Evolutionary conservation across 2,113 vertebrate species (phyloP), one percentile per base, ranked within the genome.

Genomic region (Apodemus sylvaticus): DNA sequence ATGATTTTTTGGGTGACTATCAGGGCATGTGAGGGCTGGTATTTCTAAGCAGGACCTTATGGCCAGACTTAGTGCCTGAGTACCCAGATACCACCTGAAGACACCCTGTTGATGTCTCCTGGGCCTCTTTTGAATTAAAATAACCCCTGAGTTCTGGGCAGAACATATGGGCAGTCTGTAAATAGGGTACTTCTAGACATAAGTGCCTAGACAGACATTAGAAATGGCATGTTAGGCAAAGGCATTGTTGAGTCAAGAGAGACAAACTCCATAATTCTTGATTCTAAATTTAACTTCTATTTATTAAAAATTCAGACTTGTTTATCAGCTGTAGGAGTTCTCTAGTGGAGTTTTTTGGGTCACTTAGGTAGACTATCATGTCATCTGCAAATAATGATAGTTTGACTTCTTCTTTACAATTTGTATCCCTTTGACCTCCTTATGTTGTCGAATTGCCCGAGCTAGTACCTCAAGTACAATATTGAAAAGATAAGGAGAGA

Each of bases 281-380:
- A 73, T 77, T 82, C 55, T 85, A 89, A 77, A 78, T 66, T 89
- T 83, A 96, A 96, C 62, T 79, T 90, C 9, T 89, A 76, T 79
- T 81, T 26, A 92, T 11, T 26, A 90, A 94, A n/a, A n/a, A n/a
- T n/a, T n/a, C n/a, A n/a, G n/a, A n/a, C n/a, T n/a, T n/a, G n/a
- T n/a, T n/a, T n/a, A n/a, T n/a, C n/a, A n/a, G n/a, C n/a, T n/a
- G n/a, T n/a, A n/a, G n/a, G n/a, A n/a, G n/a, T n/a, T n/a, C n/a
- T n/a, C n/a, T n/a, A n/a, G n/a, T n/a, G n/a, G n/a, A n/a, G n/a
- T n/a, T n/a, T n/a, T n/a, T n/a, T n/a, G n/a, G n/a, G n/a, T n/a
- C n/a, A n/a, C n/a, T n/a, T n/a, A n/a, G n/a, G n/a, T n/a, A n/a
- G n/a, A n/a, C n/a, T n/a, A n/a, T n/a, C n/a, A n/a, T n/a, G n/a